phyloP scores from a whole-genome alignment of 2,113 vertebrate genomes.

The Spea bombifrons region DNA sequence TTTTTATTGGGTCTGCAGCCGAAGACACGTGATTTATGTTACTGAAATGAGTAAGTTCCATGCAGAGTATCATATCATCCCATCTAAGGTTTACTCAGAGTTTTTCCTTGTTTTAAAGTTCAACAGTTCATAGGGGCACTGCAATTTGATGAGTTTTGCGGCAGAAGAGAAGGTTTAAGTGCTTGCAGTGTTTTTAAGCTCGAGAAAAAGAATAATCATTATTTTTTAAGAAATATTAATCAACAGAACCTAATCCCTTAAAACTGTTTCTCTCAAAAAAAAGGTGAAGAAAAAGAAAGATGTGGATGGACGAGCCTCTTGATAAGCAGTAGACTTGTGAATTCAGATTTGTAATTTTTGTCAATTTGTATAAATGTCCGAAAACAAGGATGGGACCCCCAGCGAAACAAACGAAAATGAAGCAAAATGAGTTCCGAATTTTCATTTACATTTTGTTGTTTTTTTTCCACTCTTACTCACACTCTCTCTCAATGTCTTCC shows the following conservation, averaged over 20 bases:
- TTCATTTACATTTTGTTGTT: no score
- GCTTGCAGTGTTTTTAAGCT: slow-evolving; percentile 62
- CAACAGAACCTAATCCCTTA: background rate
- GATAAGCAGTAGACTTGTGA: no score
- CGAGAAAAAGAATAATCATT: slow-evolving; percentile 34
- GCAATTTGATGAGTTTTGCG: slow-evolving; percentile 56
- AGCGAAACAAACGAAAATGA: no score
- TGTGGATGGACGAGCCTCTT: no score
- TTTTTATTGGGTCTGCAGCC: slow-evolving; percentile 24
- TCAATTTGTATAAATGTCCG: no score
- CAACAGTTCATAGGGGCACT: slow-evolving; percentile 67
- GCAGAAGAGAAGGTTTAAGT: slow-evolving; percentile 53
- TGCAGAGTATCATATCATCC: slow-evolving; percentile 57
- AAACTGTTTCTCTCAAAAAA: no score
- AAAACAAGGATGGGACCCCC: no score
- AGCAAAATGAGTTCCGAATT: no score
- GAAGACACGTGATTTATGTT: slow-evolving; percentile 56
- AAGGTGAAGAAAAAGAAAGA: no score
- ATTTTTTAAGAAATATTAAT: slow-evolving; percentile 12
- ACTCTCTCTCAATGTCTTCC: no score
- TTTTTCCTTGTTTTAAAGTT: slow-evolving; percentile 59
- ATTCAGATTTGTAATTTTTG: no score
- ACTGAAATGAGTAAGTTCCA: slow-evolving; percentile 55
- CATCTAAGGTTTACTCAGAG: slow-evolving; percentile 58
- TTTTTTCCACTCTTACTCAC: no score